Base-by-base conservation (phyloP, 2,113 vertebrate genomes). In the human region DNA sequence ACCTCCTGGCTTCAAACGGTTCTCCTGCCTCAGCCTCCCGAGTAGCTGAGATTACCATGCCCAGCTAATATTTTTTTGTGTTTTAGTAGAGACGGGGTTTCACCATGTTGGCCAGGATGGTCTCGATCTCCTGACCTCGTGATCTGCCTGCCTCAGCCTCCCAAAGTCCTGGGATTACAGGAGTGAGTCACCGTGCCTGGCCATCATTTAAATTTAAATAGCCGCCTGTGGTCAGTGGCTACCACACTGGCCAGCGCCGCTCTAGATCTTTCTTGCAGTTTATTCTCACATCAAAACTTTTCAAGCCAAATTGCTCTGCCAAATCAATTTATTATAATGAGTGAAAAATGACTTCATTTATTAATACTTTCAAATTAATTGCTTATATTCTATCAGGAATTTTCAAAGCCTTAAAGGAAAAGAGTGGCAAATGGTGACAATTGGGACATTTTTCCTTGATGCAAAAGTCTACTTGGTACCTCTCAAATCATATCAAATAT, bases 281-380 rank as follows among this genome's bases (percentile, higher is more conserved):
- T 3, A 3, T 50, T 35, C 11, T 25, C 55, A 38, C 35, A 40
- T 32, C 70, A 96, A 16, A 92, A 68, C 23, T 88, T 90, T 59
- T 66, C 64, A 68, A 93, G 57, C 68, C 89, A 76, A 70, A 52
- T 17, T 38, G n/a, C 30, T 78, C 72, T 93, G 87, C 66, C 80
- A 94, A 75, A 64, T 88, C 83, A 93, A 38, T 83, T 95, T n/a
- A 68, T 88, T 70, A 16, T 40, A 45, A 75, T 38, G 80, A 89
- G 4, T 75, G 40, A 93, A 78, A 96, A 92, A 90, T 68, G 30
- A 86, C 66, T 94, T 83, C 22, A 73, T 96, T 66, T 89, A 81
- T 78, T 96, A 94, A 88, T 96, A 78, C 48, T 78, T 97, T 81
- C 50, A 81, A 81, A 90, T 96, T 97, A 97, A 96, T 96, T 95